Evolutionary conservation across 2,113 vertebrate species (phyloP).

Genomic region (Drymodes brunneopygia): DNA sequence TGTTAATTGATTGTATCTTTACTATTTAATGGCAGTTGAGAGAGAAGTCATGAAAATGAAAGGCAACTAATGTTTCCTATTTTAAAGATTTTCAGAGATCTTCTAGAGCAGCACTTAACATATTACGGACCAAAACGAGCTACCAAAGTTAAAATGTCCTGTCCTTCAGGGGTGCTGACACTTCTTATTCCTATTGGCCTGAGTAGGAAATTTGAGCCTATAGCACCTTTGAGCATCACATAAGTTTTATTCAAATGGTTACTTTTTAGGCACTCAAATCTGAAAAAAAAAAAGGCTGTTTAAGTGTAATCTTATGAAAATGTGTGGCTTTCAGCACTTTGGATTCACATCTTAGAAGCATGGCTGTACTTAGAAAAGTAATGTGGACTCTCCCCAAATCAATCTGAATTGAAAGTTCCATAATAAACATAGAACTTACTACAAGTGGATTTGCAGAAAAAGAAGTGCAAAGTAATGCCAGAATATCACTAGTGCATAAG

Average conservation of each 20-base stretch:
- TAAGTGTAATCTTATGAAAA: neutral
- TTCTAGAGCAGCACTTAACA: neutral
- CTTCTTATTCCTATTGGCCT: slow-evolving; percentile 16
- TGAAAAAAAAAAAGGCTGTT: neutral
- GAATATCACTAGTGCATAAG: slow-evolving; percentile 10
- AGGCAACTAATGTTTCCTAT: neutral
- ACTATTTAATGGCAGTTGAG: neutral
- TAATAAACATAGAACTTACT: neutral
- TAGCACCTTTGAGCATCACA: slow-evolving; percentile 24
- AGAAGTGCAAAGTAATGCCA: slow-evolving; percentile 14
- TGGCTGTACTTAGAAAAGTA: neutral
- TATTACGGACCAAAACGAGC: neutral
- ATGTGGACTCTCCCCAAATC: neutral
- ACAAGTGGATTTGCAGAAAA: neutral
- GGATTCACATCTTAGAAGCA: neutral
- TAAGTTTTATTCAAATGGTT: neutral
- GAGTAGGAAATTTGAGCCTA: slow-evolving; percentile 23
- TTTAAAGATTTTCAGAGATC: neutral
- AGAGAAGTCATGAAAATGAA: neutral
- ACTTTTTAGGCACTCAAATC: slow-evolving; percentile 28
- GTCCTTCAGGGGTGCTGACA: neutral
- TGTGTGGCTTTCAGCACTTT: neutral
- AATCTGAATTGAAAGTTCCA: neutral
- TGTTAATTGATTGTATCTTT: neutral
- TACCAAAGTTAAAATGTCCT: neutral